Evolutionary conservation across 2,797 vertebrate genomes (phyloP).

Genomic region (Gadopsis marmoratus): DNA sequence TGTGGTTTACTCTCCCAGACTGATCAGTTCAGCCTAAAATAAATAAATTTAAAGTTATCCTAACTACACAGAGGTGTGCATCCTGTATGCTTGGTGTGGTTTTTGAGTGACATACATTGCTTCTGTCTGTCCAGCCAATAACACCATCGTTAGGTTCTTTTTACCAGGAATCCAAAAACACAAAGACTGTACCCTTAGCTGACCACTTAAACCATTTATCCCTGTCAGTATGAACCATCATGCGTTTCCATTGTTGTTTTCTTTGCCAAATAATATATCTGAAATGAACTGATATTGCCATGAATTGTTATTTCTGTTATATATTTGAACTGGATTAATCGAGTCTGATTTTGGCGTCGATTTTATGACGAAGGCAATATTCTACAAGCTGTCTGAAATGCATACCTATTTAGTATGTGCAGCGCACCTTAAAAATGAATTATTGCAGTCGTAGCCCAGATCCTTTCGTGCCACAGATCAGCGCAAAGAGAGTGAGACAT

Average conservation of each 20-base stretch:
- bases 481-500: neutral
- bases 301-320: too few relatives aligned
- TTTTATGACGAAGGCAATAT: neutral
- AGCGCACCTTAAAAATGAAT: neutral
- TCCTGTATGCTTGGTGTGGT: neutral
- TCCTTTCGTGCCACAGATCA: neutral
- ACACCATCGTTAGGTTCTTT: neutral
- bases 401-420: neutral
- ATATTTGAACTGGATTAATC: neutral
- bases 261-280: neutral
- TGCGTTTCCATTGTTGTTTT: too few relatives aligned
- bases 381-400: conserved; percentile 1
- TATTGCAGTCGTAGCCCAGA: neutral
- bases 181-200: neutral
- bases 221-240: neutral
- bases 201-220: neutral
- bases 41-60: neutral
- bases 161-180: neutral
- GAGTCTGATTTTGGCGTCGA: neutral
- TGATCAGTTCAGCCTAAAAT: neutral
- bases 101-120: neutral
- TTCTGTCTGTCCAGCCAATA: neutral
- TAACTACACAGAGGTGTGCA: neutral
- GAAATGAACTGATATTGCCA: too few relatives aligned
- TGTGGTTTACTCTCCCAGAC: neutral